These are phyloP conservation scores for Scaptomyza polygonia DNA, from an alignment of 2,888 invertebrate genomes.

Conservation along the genomic window DNA sequence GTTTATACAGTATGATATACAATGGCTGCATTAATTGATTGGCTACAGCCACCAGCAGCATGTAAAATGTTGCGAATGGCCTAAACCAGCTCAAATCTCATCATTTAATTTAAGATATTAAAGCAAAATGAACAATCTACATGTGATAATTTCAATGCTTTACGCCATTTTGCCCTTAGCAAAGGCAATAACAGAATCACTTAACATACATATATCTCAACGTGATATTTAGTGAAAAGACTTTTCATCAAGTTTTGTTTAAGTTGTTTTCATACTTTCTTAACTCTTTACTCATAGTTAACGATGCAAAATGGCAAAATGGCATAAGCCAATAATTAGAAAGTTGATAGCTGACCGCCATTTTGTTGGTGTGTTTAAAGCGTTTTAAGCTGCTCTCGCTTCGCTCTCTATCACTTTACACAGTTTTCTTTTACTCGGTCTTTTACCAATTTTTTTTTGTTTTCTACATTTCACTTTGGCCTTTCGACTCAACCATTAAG, in stretches of 20 bases:
- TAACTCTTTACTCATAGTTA: no score
- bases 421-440: not conserved
- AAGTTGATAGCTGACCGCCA: slow-evolving; percentile 12
- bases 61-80: no score
- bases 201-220: no score
- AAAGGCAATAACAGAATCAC: no score
- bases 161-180: no score
- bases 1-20: slow-evolving; percentile 30
- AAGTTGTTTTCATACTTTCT: not conserved
- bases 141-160: no score
- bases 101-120: no score
- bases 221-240: no score
- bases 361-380: not conserved
- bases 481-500: slow-evolving; percentile 51
- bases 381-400: not conserved
- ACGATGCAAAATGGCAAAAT: not conserved
- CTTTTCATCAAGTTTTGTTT: no score
- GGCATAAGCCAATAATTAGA: slow-evolving; percentile 14
- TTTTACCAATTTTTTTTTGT: not conserved
- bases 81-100: no score
- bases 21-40: slow-evolving; percentile 7
- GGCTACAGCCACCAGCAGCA: not conserved
- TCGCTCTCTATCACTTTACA: not conserved
- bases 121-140: no score
- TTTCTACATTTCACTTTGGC: not conserved